Evolutionary conservation across 1,140 invertebrate genomes (phyloP), one percentile per base, ranked within the genome.

Genomic region (Drosophila pectinifera): DNA sequence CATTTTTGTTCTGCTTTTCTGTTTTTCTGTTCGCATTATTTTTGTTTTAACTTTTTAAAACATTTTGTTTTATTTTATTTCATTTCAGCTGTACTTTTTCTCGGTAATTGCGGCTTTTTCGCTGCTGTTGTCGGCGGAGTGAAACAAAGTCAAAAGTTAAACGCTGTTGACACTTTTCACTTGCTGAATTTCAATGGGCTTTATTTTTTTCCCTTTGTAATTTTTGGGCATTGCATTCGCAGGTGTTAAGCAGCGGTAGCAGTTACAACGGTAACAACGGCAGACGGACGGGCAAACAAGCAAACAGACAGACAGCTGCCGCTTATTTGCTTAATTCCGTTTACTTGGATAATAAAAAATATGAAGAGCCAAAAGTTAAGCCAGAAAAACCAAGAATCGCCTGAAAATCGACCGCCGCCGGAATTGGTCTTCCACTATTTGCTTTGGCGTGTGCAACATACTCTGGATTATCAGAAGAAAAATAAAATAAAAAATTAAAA

Each of bases 261-360:
- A 56, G 64, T 28, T 55, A 41, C 48, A 74, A 34, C 16, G 31
- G 26, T 26, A 36, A 41, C 55, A 54, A 39, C 45, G 36, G 28
- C 62, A 42, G 20, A 28, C 45, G 34, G 11, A 14, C 49, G 31
- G 22, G 49, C 49, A 53, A 55, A 46, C 20, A 56, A 70, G 48
- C 64, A 69, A 55, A 69, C 78, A 72, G 72, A 77, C 74, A 69
- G 67, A 76, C 75, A 81, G 59, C 55, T 77, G 67, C 36, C 56
- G 36, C 67, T 63, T 81, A 70, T 81, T 81, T 73, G 39, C 54
- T 76, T 65, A 64, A 63, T 76, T 61, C 41, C 51, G 45, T 81
- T 82, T 63, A 75, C 41, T 62, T 46, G 45, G 51, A 41, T 49
- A 53, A 68, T 48, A 46, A 24, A 38, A 64, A 10, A 56, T 41